Base-by-base conservation (phyloP, 2,888 invertebrate genomes). In the Nemotelus pantherinus region DNA sequence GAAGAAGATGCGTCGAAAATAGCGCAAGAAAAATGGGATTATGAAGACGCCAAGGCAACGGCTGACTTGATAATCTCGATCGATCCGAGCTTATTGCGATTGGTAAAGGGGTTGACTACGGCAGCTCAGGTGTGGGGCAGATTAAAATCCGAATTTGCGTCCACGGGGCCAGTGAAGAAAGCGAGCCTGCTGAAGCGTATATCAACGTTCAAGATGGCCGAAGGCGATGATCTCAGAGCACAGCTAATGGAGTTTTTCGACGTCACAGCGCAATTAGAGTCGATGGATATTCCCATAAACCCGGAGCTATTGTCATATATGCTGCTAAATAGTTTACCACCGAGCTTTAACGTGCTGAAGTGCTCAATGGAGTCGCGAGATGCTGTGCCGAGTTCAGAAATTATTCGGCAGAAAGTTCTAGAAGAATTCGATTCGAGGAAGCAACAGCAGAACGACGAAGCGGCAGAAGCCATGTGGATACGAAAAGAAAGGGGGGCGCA, bases 241-340 rank as follows among this genome's bases (percentile, higher is more conserved):
- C n/a, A n/a, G n/a, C n/a, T n/a, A n/a, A n/a, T n/a, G n/a, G n/a
- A n/a, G n/a, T n/a, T n/a, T n/a, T n/a, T n/a, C n/a, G n/a, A n/a
- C n/a, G n/a, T n/a, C n/a, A n/a, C n/a, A n/a, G n/a, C n/a, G n/a
- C n/a, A n/a, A 5, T 67, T 79, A 1, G 72, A 74, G 55, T 76
- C 60, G 53, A 68, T 77, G 55, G 75, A 9, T 44, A 10, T 77
- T 68, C 50, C 71, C 43, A 70, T 63, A 68, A 64, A 70, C 41
- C 65, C 58, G 48, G 75, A 79, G n/a, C 63, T 75, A 44, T 57
- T 75, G 64, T 76, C 77, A 48, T 63, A 70, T n/a, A 74, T 77
- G 45, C 60, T 79, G 58, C 47, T 79, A 9, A 77, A 77, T 55
- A 76, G 70, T 43, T 57, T 79, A 57, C 77, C 77, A 76, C 68